A percentile compares a stretch with the other conserved stretches of the same genome.
phyloP scores from a whole-genome alignment of 2,113 vertebrate genomes.

The Corvus moneduloides region DNA sequence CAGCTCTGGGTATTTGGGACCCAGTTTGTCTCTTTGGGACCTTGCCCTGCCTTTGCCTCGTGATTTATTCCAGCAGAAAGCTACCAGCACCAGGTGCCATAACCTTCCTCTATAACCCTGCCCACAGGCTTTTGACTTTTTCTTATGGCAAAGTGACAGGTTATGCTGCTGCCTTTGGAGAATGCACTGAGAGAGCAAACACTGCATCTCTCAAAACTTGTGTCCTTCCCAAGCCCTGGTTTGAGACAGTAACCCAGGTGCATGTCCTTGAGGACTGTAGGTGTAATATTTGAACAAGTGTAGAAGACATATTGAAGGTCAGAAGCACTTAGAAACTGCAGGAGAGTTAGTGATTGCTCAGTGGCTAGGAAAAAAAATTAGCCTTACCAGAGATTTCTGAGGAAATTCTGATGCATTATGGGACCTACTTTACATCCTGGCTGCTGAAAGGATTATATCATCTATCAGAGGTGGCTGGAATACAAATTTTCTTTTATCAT shows the following conservation, averaged over 20 bases:
- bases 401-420: background rate
- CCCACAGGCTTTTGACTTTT: background rate
- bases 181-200: background rate
- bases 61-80: background rate
- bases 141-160: background rate
- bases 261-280: background rate
- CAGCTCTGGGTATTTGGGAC: background rate
- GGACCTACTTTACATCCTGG: slow-evolving; percentile 55
- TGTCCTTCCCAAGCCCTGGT: background rate
- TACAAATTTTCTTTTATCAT: slow-evolving; percentile 32
- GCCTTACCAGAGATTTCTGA: slow-evolving; percentile 36
- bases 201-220: background rate
- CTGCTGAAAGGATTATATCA: slow-evolving; percentile 28
- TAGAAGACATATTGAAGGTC: background rate
- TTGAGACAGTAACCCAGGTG: background rate
- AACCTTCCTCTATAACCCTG: background rate
- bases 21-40: background rate
- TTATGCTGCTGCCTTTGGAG: background rate
- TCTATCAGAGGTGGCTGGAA: slow-evolving; percentile 25
- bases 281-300: background rate
- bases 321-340: background rate
- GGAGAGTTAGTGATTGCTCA: background rate
- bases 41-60: background rate
- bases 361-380: slow-evolving; percentile 41
- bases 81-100: background rate